These are phyloP conservation scores for Carettochelys insculpta DNA, from an alignment of 2,113 vertebrate genomes.

Conservation along the genomic window DNA sequence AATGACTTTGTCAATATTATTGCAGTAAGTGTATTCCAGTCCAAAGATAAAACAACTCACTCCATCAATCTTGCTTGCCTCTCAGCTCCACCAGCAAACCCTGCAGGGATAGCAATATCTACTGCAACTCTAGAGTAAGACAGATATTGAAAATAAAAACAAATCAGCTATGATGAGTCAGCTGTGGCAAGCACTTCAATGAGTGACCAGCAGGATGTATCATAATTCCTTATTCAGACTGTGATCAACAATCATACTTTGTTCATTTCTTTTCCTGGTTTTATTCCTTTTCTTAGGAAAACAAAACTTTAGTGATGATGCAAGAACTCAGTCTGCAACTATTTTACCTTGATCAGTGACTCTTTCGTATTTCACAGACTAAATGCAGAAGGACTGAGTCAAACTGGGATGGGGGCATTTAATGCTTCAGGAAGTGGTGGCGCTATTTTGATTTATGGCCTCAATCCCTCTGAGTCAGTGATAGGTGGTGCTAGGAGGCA, in stretches of 20 bases:
- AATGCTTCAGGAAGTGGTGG: not conserved
- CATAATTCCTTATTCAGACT: not conserved
- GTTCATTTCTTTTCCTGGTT: not conserved
- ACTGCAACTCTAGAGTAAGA: accelerated
- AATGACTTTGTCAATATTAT: constrained; percentile 98
- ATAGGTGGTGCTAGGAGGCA: not conserved
- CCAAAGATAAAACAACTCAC: not conserved
- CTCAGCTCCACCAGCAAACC: not conserved
- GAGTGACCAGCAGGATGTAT: not conserved
- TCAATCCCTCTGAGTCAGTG: not conserved
- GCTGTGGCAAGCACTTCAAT: not conserved
- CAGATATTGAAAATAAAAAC: not conserved
- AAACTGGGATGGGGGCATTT: not conserved
- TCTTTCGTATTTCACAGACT: not conserved
- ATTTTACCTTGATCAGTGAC: not conserved
- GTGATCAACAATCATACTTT: not conserved
- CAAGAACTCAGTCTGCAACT: not conserved
- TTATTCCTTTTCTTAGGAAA: not conserved
- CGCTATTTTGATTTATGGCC: not conserved
- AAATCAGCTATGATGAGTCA: not conserved
- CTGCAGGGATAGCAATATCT: not conserved
- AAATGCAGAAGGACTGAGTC: not conserved
- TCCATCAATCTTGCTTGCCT: not conserved
- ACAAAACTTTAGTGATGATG: not conserved
- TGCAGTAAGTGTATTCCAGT: constrained; percentile 75